Conservation (phyloP, 2,888 invertebrate species). For the Monoplex corrugatus region DNA sequence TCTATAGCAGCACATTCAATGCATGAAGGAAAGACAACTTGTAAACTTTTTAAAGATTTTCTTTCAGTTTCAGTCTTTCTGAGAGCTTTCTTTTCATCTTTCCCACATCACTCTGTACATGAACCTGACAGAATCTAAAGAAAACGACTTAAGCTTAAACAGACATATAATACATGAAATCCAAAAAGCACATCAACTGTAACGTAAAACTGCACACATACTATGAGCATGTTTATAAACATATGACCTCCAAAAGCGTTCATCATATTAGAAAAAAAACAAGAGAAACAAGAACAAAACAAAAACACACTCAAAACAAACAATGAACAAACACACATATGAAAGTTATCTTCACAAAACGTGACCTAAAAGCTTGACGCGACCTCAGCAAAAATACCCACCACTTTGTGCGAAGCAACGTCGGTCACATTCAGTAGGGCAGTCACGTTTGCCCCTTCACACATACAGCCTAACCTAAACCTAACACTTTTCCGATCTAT, state of each 20-base stretch:
- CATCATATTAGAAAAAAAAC: background rate
- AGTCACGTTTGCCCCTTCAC: background rate
- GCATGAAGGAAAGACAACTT: too few relatives aligned
- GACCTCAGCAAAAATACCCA: conserved; percentile 28
- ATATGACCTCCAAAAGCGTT: too few relatives aligned
- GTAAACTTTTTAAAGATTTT: too few relatives aligned
- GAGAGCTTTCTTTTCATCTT: too few relatives aligned
- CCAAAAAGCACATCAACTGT: too few relatives aligned
- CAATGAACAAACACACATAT: background rate
- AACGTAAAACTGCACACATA: too few relatives aligned
- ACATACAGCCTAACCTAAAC: conserved; percentile 48
- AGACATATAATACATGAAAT: background rate
- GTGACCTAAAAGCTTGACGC: background rate
- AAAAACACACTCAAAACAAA: background rate
- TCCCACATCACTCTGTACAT: background rate
- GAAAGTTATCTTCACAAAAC: background rate
- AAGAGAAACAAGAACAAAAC: background rate
- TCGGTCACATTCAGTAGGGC: background rate
- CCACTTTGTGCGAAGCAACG: background rate
- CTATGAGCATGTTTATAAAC: too few relatives aligned
- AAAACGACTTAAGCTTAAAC: too few relatives aligned
- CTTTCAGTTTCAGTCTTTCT: too few relatives aligned
- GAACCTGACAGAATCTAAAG: background rate
- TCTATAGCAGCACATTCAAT: too few relatives aligned
- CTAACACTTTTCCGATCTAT: conserved; percentile 66